phyloP scores from a whole-genome alignment of 2,888 invertebrate genomes.

The Bursaphelenchus okinawaensis region DNA sequence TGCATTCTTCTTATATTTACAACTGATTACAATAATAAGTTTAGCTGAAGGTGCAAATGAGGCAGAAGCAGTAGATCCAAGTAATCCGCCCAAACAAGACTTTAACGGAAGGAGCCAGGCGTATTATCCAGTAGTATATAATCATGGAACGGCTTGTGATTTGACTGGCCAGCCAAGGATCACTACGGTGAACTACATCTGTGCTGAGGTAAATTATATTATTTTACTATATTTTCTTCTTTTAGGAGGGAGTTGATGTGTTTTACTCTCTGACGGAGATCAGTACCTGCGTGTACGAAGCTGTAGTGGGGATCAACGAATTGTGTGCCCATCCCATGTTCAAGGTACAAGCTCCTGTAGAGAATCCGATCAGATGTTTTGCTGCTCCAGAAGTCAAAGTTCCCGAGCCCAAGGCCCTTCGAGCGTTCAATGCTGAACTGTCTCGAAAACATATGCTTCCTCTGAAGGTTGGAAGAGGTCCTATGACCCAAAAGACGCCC shows the following conservation, averaged over 20 bases:
- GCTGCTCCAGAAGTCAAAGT: slow-evolving; percentile 17
- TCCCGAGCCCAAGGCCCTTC: slow-evolving; percentile 6
- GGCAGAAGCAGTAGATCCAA: slow-evolving; percentile 19
- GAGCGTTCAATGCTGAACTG: background rate
- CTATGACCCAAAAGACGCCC: slow-evolving; percentile 5
- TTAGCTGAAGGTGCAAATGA: slow-evolving; percentile 12
- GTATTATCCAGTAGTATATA: slow-evolving; percentile 73
- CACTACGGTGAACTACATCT: slow-evolving; percentile 47
- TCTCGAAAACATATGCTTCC: slow-evolving; percentile 4
- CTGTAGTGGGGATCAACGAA: slow-evolving; percentile 77
- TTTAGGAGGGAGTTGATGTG: background rate
- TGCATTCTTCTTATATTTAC: background rate
- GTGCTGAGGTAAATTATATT: slow-evolving; percentile 32
- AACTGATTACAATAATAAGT: slow-evolving; percentile 25
- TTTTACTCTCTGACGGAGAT: slow-evolving; percentile 34
- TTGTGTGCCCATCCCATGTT: slow-evolving; percentile 82
- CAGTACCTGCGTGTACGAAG: slow-evolving; percentile 88
- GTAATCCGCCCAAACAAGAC: slow-evolving; percentile 40
- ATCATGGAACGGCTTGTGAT: slow-evolving; percentile 79
- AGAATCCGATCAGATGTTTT: slow-evolving; percentile 45
- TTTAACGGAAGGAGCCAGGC: slow-evolving; percentile 81
- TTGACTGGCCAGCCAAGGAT: slow-evolving; percentile 66
- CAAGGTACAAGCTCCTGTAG: slow-evolving; percentile 40
- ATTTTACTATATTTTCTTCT: background rate
- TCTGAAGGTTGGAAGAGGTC: slow-evolving; percentile 13